Percentiles rank a stretch among this genome's conserved stretches.
phyloP scores from a whole-genome alignment of 35 echinoderm and acorn worm genomes.

The Apostichopus parvimensis region DNA sequence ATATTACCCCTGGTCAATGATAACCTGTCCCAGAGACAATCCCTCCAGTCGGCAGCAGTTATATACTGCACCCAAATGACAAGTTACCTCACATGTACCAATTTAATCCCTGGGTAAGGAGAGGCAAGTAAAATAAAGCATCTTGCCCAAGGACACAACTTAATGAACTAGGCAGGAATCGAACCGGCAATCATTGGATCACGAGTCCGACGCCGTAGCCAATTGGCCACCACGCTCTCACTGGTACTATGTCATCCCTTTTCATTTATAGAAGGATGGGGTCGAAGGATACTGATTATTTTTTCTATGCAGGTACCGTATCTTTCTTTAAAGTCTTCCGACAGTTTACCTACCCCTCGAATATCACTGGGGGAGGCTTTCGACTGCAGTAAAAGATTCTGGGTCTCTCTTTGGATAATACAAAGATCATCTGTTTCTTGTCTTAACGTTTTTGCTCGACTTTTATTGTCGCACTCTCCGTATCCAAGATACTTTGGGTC shows the following conservation, averaged over 20 bases:
- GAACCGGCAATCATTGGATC: no score
- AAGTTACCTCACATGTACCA: neutral
- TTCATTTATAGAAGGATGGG: neutral
- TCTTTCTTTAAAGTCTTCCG: neutral
- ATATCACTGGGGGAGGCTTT: slow-evolving; percentile 67
- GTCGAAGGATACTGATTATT: neutral
- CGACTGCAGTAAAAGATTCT: slow-evolving; percentile 61
- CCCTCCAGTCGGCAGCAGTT: no score
- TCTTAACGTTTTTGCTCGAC: slow-evolving; percentile 63
- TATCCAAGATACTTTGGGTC: slow-evolving; percentile 88
- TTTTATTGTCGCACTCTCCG: slow-evolving; percentile 78
- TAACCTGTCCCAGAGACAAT: no score
- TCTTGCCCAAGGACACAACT: no score
- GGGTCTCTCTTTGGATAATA: slow-evolving; percentile 59
- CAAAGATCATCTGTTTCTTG: slow-evolving; percentile 65
- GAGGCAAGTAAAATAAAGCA: no score
- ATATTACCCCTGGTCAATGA: neutral
- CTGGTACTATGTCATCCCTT: neutral
- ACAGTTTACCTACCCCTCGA: slow-evolving; percentile 77
- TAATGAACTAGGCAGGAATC: no score
- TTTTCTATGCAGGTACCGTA: neutral
- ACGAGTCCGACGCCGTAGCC: no score
- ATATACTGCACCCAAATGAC: no score
- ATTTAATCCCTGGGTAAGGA: no score
- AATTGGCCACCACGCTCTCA: no score